Percentiles rank a stretch among this genome's conserved stretches.
Conservation (phyloP, 2,113 vertebrate genomes). For the Nothocercus nigrocapillus region DNA sequence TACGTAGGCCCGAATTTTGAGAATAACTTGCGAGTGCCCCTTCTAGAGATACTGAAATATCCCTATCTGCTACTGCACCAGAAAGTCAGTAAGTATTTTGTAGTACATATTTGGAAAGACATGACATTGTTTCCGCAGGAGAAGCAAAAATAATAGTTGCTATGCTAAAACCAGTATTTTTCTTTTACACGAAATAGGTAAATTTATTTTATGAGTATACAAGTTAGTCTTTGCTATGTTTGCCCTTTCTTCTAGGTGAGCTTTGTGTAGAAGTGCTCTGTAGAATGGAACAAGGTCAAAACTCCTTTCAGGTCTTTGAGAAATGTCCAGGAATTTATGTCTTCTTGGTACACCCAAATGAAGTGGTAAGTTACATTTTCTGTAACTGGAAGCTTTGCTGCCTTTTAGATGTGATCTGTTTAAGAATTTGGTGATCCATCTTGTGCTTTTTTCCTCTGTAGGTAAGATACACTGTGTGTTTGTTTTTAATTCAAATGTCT, state of each 20-base stretch:
- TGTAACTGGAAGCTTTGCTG: not conserved
- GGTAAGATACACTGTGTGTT: not conserved
- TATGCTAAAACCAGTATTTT: not conserved
- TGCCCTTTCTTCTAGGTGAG: slow-evolving; percentile 74
- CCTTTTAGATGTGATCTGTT: not conserved
- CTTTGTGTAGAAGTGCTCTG: slow-evolving; percentile 83
- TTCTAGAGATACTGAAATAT: slow-evolving; percentile 86
- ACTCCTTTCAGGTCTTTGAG: slow-evolving; percentile 81
- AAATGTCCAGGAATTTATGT: slow-evolving; percentile 88
- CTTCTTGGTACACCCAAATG: slow-evolving; percentile 87
- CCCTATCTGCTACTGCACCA: slow-evolving; percentile 83
- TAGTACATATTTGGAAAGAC: rapidly evolving
- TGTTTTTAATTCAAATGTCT: not conserved
- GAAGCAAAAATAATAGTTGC: not conserved
- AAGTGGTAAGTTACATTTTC: slow-evolving; percentile 75
- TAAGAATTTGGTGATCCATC: not conserved
- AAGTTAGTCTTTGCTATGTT: not conserved
- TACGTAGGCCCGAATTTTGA: slow-evolving; percentile 80
- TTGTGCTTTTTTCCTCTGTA: not conserved
- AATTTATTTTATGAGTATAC: not conserved
- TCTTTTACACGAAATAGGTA: not conserved
- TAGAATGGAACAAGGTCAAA: slow-evolving; percentile 80
- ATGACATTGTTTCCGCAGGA: rapidly evolving
- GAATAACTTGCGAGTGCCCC: slow-evolving; percentile 79
- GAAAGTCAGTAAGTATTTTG: slow-evolving; percentile 80